phyloP scores from a whole-genome alignment of 2,113 vertebrate genomes.

The Symphodus melops region DNA sequence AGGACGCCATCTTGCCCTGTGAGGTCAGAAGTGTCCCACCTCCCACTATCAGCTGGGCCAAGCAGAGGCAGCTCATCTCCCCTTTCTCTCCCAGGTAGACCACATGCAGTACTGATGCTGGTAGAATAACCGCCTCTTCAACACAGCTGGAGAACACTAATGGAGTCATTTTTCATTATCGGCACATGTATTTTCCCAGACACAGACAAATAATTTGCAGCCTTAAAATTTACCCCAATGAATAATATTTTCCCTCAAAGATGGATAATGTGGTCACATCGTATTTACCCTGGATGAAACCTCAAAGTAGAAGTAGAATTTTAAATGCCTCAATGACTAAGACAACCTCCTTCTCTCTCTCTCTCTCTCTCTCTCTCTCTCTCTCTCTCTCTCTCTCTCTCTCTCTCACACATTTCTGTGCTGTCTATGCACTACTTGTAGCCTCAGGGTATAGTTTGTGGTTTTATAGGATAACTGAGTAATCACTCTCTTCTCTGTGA shows the following conservation, averaged over 20 bases:
- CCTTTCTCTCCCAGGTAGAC: constrained; percentile 93
- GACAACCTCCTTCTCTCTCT: constrained; percentile 10
- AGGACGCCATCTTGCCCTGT: constrained; percentile 90
- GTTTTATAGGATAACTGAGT: constrained; percentile 65
- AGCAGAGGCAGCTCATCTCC: constrained; percentile 92
- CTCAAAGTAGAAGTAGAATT: not conserved
- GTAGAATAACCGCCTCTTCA: not conserved
- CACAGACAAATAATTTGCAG: too few species aligned
- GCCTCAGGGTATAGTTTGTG: constrained; percentile 59
- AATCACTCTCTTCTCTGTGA: constrained; percentile 63
- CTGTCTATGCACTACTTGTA: constrained; percentile 19
- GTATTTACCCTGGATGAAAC: not conserved
- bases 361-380: too few species aligned
- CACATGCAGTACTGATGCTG: not conserved
- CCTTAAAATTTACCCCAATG: too few species aligned
- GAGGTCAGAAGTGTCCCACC: constrained; percentile 93
- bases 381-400: too few species aligned
- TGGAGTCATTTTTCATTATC: not conserved
- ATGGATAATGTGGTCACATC: not conserved
- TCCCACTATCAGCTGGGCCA: constrained; percentile 93
- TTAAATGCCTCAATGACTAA: not conserved
- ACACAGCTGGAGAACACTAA: too few species aligned
- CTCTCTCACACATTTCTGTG: not conserved
- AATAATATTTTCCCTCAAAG: not conserved
- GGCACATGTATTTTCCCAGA: too few species aligned